phyloP scores from a whole-genome alignment of 2,113 vertebrate genomes.

The Sciurus niger region DNA sequence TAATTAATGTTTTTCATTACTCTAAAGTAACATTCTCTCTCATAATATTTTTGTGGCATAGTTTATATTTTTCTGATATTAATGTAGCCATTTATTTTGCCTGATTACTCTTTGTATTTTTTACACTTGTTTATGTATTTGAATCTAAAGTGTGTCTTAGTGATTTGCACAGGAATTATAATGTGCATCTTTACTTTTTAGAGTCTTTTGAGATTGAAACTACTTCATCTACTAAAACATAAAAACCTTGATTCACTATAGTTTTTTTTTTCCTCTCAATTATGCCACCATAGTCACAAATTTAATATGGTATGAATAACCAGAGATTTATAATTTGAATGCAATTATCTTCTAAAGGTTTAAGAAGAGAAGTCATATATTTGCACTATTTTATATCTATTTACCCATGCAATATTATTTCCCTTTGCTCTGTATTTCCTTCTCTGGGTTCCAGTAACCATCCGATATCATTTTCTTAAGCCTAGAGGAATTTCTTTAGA shows the following conservation, averaged over 20 bases:
- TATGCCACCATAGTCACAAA: not conserved
- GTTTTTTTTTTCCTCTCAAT: not conserved
- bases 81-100: not conserved
- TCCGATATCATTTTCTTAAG: not conserved
- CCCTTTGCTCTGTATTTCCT: not conserved
- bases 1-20: not conserved
- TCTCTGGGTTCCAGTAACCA: not conserved
- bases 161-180: not conserved
- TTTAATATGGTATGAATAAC: not conserved
- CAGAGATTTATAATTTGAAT: constrained; percentile 1
- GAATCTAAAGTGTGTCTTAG: not conserved
- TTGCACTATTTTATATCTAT: not conserved
- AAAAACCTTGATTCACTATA: not conserved
- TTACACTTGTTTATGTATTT: not conserved
- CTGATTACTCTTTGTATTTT: not conserved
- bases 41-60: not conserved
- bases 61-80: not conserved
- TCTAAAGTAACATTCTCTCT: not conserved
- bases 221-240: not conserved
- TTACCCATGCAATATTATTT: not conserved
- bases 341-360: not conserved
- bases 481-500: not conserved
- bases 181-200: not conserved
- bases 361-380: not conserved
- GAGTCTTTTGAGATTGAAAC: not conserved